Evolutionary conservation across 2,113 vertebrate genomes (phyloP).

Genomic region (Origma solitaria): DNA sequence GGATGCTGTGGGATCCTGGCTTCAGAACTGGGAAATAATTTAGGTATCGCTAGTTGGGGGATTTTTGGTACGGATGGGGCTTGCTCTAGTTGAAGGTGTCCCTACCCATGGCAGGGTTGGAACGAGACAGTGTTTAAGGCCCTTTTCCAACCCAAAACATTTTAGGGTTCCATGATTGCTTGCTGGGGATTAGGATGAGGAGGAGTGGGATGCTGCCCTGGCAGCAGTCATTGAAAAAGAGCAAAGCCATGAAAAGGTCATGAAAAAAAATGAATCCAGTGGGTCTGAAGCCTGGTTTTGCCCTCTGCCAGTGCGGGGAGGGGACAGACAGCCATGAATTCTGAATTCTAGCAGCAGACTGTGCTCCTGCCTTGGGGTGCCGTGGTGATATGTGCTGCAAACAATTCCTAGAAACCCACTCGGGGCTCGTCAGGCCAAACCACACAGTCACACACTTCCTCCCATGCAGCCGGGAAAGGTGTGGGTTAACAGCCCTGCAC

Average conservation of each 20-base stretch:
- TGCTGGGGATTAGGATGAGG: not conserved
- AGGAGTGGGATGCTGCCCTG: not conserved
- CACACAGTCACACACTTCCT: not conserved
- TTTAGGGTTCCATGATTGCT: not conserved
- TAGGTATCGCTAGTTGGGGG: rapidly evolving
- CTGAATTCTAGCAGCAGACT: not conserved
- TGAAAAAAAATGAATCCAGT: not conserved
- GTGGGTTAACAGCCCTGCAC: not conserved
- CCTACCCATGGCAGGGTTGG: not conserved
- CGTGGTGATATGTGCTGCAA: not conserved
- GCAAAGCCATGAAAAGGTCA: not conserved
- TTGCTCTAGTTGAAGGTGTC: not conserved
- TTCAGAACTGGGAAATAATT: not conserved
- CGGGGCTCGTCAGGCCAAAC: not conserved
- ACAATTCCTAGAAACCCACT: not conserved
- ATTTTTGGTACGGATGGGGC: not conserved
- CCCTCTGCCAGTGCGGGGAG: not conserved
- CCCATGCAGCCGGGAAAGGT: rapidly evolving
- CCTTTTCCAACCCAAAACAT: not conserved
- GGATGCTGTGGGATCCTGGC: not conserved
- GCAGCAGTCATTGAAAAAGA: not conserved
- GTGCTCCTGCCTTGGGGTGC: not conserved
- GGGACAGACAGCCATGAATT: not conserved
- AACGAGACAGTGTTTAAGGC: not conserved
- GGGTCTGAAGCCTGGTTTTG: not conserved